A percentile compares a stretch with the other conserved stretches of the same genome.
Evolutionary conservation across 1,140 invertebrate genomes (phyloP).

Genomic region (Drosophila elegans): DNA sequence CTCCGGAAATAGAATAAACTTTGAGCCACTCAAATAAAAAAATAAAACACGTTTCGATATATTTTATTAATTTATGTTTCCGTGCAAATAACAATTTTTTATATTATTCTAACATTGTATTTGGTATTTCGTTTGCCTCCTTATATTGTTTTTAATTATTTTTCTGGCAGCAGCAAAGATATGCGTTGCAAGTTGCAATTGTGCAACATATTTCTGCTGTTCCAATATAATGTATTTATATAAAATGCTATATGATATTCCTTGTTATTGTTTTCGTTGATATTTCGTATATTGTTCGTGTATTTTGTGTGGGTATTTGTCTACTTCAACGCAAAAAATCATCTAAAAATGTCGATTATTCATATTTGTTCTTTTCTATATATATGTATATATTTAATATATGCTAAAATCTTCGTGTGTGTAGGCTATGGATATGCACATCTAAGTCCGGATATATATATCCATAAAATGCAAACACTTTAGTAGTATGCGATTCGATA

Average conservation of each 20-base stretch:
- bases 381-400: slow-evolving; percentile 24
- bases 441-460: background rate
- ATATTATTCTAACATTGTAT: slow-evolving; percentile 46
- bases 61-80: slow-evolving; percentile 43
- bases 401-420: slow-evolving; percentile 38
- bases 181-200: background rate
- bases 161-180: background rate
- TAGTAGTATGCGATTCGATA: slow-evolving; percentile 62
- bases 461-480: slow-evolving; percentile 38
- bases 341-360: slow-evolving; percentile 55
- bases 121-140: slow-evolving; percentile 28
- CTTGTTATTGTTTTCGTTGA: slow-evolving; percentile 53
- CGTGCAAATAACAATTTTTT: slow-evolving; percentile 70
- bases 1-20: too few relatives aligned
- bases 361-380: slow-evolving; percentile 51
- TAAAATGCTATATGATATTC: slow-evolving; percentile 39
- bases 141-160: background rate
- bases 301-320: slow-evolving; percentile 31
- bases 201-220: slow-evolving; percentile 2
- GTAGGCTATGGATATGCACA: slow-evolving; percentile 13
- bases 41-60: slow-evolving; percentile 21
- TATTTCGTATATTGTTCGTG: slow-evolving; percentile 44
- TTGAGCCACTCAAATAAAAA: background rate
- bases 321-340: slow-evolving; percentile 58
- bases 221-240: slow-evolving; percentile 14